These are phyloP conservation scores for Drosophila fulvimacula DNA, from an alignment of 2,888 invertebrate genomes.

Conservation along the genomic window DNA sequence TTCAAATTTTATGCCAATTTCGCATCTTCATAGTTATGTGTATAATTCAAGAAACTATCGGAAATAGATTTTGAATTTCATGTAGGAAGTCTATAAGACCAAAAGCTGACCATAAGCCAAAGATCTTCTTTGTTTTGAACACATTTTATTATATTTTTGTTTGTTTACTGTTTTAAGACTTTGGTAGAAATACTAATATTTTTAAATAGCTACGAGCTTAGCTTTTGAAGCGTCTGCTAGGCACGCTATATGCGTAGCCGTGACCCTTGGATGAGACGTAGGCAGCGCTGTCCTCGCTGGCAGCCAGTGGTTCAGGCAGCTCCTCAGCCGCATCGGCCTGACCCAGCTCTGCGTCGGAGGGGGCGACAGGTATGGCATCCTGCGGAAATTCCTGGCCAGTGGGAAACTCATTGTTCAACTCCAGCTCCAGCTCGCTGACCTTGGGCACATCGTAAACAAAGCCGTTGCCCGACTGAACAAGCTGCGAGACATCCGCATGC, in stretches of 20 bases:
- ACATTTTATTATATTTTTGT: constrained; percentile 11
- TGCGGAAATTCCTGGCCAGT: constrained; percentile 70
- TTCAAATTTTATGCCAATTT: no score
- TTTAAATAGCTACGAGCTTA: constrained; percentile 26
- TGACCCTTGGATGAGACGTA: constrained; percentile 50
- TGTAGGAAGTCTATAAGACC: background rate
- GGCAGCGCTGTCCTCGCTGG: constrained; percentile 26
- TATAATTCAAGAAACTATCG: background rate
- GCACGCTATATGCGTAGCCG: constrained; percentile 68
- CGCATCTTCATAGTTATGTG: background rate
- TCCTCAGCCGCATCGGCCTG: constrained; percentile 36
- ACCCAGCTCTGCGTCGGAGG: constrained; percentile 69
- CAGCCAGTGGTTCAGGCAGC: constrained; percentile 23
- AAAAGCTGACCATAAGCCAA: background rate
- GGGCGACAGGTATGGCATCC: constrained; percentile 73
- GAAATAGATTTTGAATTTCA: background rate
- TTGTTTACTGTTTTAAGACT: constrained; percentile 54
- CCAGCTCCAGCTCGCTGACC: constrained; percentile 67
- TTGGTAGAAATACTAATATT: constrained; percentile 52
- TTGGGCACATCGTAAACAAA: constrained; percentile 75
- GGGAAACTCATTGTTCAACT: constrained; percentile 72
- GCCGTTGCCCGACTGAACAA: constrained; percentile 78
- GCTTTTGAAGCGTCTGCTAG: constrained; percentile 60
- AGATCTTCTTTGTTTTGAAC: background rate
- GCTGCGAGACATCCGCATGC: constrained; percentile 68